Evolutionary conservation across 2,888 invertebrate species (phyloP).

Genomic region (Toxonevra muliebris): DNA sequence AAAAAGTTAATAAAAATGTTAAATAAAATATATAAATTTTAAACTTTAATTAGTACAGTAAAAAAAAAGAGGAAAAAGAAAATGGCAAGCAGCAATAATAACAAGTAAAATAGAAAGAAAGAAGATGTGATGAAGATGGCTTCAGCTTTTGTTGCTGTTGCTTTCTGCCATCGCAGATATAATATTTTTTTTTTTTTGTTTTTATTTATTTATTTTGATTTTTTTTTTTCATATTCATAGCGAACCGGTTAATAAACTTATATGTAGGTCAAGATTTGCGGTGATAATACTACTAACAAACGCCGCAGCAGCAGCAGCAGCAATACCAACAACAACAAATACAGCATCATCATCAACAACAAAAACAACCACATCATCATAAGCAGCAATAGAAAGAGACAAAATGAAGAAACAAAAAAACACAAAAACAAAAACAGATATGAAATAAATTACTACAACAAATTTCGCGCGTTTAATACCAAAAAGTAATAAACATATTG

Average conservation of each 20-base stretch:
- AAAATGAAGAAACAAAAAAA: constrained; percentile 12
- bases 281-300: constrained; percentile 48
- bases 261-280: constrained; percentile 62
- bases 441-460: no score
- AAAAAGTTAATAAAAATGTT: constrained; percentile 12
- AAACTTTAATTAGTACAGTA: background rate
- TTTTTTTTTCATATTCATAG: constrained; percentile 38
- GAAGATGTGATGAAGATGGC: background rate
- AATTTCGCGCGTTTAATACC: background rate
- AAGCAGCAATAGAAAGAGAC: background rate
- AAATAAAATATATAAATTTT: background rate
- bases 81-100: background rate
- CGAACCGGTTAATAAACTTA: constrained; percentile 61
- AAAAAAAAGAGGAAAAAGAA: background rate
- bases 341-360: constrained; percentile 1
- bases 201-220: constrained; percentile 3
- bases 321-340: constrained; percentile 10
- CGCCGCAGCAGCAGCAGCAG: constrained; percentile 14
- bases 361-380: constrained; percentile 12
- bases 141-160: background rate
- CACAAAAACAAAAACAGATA: constrained; percentile 1
- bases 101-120: background rate
- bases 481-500: background rate
- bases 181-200: constrained; percentile 9
- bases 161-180: no score